These are phyloP conservation scores for Andricus quercusramuli DNA, from an alignment of 2,888 invertebrate species.

Conservation along the genomic window DNA sequence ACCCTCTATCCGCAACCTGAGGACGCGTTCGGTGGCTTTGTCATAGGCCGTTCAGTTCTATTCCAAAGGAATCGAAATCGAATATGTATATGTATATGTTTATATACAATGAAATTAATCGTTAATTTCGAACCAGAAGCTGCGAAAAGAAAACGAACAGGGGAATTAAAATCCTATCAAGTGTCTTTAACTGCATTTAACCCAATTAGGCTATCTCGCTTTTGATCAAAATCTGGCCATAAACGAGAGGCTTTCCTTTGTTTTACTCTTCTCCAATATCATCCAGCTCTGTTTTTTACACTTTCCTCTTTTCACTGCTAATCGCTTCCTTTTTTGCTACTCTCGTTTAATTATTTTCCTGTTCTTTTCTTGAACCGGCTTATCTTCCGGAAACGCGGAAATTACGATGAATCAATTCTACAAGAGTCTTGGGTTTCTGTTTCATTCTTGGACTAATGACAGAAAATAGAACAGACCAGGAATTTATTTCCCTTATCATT, in stretches of 20 bases:
- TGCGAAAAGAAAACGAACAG: background rate
- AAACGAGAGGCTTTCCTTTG: background rate
- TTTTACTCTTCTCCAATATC: background rate
- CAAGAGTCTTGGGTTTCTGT: conserved; percentile 14
- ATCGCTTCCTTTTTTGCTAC: conserved; percentile 20
- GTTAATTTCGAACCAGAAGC: background rate
- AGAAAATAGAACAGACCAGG: background rate
- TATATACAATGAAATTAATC: background rate
- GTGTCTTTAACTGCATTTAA: background rate
- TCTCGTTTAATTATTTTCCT: conserved; percentile 29
- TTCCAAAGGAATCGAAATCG: too few species aligned
- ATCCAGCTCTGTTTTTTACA: background rate
- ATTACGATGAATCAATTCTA: conserved; percentile 15
- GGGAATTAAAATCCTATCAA: background rate
- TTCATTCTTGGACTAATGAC: conserved; percentile 24
- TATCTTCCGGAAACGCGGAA: conserved; percentile 18
- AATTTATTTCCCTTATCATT: background rate
- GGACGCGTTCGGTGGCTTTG: too few species aligned
- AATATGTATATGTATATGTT: background rate
- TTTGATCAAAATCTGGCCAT: background rate
- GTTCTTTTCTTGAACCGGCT: conserved; percentile 4
- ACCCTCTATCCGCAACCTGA: too few species aligned
- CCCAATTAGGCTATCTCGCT: background rate
- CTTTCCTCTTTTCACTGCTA: background rate
- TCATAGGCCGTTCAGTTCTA: too few species aligned